These are phyloP conservation scores for Hephaestus fuliginosus DNA, from an alignment of 2,797 vertebrate genomes.

Conservation along the genomic window DNA sequence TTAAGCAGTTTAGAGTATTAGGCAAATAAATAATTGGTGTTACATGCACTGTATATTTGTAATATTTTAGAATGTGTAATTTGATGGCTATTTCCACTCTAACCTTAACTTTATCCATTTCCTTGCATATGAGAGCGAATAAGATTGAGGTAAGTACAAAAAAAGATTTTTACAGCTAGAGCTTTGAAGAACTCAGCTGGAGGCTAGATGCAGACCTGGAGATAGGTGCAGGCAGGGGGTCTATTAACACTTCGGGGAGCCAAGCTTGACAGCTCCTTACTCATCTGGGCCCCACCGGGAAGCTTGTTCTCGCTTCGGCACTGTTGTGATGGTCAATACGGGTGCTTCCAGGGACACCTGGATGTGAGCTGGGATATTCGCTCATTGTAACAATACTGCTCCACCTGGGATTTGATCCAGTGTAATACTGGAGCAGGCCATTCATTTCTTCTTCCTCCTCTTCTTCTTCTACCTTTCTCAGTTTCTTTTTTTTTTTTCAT, in stretches of 20 bases:
- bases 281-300: conserved; percentile 83
- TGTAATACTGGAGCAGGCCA: conserved; percentile 31
- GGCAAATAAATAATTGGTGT: neutral
- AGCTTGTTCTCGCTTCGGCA: conserved; percentile 72
- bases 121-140: conserved; percentile 37
- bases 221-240: conserved; percentile 80
- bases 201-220: conserved; percentile 72
- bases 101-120: conserved; percentile 18
- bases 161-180: conserved; percentile 40
- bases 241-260: conserved; percentile 82
- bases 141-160: conserved; percentile 51
- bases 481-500: neutral
- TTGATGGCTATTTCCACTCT: neutral
- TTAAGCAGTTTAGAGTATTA: neutral
- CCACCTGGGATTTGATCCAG: conserved; percentile 73
- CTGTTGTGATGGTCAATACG: conserved; percentile 83
- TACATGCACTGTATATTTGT: neutral
- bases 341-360: conserved; percentile 80
- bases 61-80: neutral
- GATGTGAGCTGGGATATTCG: conserved; percentile 68
- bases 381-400: conserved; percentile 70
- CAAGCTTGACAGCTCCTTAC: conserved; percentile 81
- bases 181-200: conserved; percentile 72
- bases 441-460: conserved; percentile 41
- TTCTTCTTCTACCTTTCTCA: neutral